A percentile compares a stretch with the other conserved stretches of the same genome.
phyloP scores from a whole-genome alignment of 2,113 vertebrate species.

The Myotis lucifugus region DNA sequence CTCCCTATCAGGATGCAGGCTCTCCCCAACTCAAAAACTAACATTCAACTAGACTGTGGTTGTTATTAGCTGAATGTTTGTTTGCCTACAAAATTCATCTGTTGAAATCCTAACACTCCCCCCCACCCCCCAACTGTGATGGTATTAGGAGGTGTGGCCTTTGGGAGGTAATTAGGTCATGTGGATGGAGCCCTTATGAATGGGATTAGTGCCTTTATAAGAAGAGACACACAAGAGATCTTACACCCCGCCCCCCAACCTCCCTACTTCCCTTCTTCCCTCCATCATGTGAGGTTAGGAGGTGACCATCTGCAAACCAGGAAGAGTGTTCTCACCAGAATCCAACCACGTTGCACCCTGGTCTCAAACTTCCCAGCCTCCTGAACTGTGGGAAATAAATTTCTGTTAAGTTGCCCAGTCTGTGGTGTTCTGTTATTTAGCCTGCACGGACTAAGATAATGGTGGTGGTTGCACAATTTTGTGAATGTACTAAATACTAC shows the following conservation, averaged over 20 bases:
- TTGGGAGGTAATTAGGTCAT: not conserved
- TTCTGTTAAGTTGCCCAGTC: not conserved
- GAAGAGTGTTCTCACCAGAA: not conserved
- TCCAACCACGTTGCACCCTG: not conserved
- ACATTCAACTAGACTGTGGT: not conserved
- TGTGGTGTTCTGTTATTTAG: not conserved
- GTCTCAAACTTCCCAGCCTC: not conserved
- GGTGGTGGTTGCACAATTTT: not conserved
- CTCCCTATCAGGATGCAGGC: not conserved
- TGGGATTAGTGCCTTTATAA: not conserved
- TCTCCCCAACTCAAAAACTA: not conserved
- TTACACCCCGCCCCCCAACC: too few species aligned
- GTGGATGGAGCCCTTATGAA: not conserved
- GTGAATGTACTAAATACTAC: not conserved
- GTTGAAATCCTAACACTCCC: not conserved
- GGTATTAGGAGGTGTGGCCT: not conserved
- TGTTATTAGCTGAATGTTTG: not conserved
- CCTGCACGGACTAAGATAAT: not conserved
- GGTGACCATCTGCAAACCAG: not conserved
- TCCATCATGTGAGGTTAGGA: not conserved
- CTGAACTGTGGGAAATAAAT: not conserved
- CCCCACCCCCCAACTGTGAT: not conserved
- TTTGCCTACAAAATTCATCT: not conserved
- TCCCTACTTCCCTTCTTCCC: too few species aligned
- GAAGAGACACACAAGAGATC: not conserved